These are phyloP conservation scores for Corythornis madagascariensis DNA, from an alignment of 2,113 vertebrate genomes.

Conservation along the genomic window DNA sequence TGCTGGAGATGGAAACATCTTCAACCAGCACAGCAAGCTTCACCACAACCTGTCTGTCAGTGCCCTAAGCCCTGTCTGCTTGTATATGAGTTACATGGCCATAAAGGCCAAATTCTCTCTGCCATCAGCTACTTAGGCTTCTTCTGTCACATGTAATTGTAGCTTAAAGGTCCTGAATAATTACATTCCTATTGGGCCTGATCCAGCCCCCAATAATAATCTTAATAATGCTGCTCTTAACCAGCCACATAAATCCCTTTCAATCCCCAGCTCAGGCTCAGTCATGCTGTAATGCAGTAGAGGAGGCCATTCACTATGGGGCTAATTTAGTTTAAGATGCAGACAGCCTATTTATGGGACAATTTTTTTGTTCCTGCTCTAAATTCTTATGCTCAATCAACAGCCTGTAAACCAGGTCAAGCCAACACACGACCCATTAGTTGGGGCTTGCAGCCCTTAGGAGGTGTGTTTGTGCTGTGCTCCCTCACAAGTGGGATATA, in stretches of 20 bases:
- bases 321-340: slow-evolving; percentile 36
- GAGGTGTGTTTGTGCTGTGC: background rate
- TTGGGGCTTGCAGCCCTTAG: background rate
- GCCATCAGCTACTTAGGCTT: background rate
- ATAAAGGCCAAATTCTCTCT: background rate
- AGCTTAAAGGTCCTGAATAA: slow-evolving; percentile 47
- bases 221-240: slow-evolving; percentile 30
- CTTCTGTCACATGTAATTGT: slow-evolving; percentile 30
- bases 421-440: slow-evolving; percentile 9
- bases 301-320: background rate
- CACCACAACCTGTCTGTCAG: background rate
- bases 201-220: slow-evolving; percentile 19
- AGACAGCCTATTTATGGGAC: slow-evolving; percentile 40
- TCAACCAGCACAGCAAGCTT: slow-evolving; percentile 21
- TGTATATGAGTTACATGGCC: background rate
- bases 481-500: background rate
- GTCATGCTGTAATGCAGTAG: slow-evolving; percentile 2
- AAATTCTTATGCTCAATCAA: slow-evolving; percentile 47
- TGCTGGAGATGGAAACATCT: slow-evolving; percentile 37
- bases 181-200: background rate
- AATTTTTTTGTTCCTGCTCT: slow-evolving; percentile 35
- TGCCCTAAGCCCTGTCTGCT: slow-evolving; percentile 19
- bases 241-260: slow-evolving; percentile 7
- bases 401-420: slow-evolving; percentile 44
- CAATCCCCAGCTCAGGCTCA: background rate